phyloP scores from a whole-genome alignment of 2,797 vertebrate genomes.

The Discoglossus pictus region DNA sequence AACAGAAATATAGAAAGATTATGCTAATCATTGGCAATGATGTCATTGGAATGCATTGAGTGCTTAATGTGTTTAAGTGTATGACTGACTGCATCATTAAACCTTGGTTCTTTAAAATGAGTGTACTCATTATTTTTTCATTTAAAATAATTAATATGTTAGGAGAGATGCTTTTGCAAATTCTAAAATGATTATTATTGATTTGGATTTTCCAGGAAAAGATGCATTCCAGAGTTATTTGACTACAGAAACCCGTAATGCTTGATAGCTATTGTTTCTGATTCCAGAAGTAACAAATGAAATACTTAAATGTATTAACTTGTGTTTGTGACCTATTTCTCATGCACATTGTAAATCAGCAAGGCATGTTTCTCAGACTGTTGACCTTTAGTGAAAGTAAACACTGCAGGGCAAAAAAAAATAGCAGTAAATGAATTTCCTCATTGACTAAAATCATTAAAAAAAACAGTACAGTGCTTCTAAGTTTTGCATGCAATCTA shows the following conservation, averaged over 20 bases:
- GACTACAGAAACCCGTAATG: no score
- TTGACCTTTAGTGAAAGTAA: slow-evolving; percentile 63
- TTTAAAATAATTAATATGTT: no score
- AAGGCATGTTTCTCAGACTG: slow-evolving; percentile 56
- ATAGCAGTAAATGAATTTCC: slow-evolving; percentile 53
- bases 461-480: slow-evolving; percentile 47
- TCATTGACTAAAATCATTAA: slow-evolving; percentile 48
- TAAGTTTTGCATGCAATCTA: slow-evolving; percentile 50
- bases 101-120: neutral
- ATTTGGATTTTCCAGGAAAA: no score
- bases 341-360: slow-evolving; percentile 50
- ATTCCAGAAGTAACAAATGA: no score
- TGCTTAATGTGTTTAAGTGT: neutral
- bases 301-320: slow-evolving; percentile 57
- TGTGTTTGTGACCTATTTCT: slow-evolving; percentile 58
- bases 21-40: neutral
- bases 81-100: neutral
- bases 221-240: no score
- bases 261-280: no score
- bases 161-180: no score
- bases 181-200: no score
- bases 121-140: slow-evolving; percentile 19
- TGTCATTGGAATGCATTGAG: slow-evolving; percentile 15
- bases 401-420: slow-evolving; percentile 57
- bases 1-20: no score